Percentiles rank a stretch among this genome's conserved stretches.
These are phyloP conservation scores for Homarus americanus DNA, from an alignment of 1,140 invertebrate species.

Conservation along the genomic window DNA sequence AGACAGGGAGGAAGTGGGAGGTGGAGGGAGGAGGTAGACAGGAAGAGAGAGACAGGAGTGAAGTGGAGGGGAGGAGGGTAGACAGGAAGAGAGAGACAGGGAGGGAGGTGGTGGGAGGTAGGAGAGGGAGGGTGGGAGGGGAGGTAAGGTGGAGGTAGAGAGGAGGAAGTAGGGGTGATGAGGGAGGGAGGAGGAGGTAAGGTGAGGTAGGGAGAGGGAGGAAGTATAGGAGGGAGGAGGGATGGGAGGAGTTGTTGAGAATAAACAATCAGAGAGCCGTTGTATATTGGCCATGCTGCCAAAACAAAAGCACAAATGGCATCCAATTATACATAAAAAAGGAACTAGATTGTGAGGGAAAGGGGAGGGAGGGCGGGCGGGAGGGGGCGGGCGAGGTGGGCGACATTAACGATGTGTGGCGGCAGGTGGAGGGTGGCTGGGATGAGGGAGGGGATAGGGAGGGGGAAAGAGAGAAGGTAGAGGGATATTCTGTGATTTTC, in stretches of 20 bases:
- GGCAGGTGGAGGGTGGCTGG: background rate
- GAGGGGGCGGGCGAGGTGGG: background rate
- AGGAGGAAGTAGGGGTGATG: no score
- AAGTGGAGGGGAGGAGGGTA: no score
- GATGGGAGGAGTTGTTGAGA: background rate
- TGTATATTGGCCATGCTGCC: background rate
- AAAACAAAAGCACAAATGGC: background rate
- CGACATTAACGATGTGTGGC: background rate
- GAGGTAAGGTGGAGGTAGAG: no score
- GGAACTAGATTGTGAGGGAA: background rate
- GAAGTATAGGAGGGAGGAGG: background rate
- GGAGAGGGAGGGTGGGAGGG: no score
- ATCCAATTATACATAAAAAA: conserved; percentile 9
- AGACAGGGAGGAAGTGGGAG: no score
- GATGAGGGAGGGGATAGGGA: background rate
- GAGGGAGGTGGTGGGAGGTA: no score
- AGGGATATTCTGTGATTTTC: no score
- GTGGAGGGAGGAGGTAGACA: no score
- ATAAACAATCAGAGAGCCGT: background rate
- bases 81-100: no score
- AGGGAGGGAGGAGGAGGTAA: no score
- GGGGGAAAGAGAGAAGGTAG: background rate
- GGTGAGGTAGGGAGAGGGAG: no score
- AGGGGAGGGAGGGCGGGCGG: background rate
- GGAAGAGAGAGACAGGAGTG: no score